Evolutionary conservation across 2,888 invertebrate genomes (phyloP).

Genomic region (Gastrophysa polygoni): DNA sequence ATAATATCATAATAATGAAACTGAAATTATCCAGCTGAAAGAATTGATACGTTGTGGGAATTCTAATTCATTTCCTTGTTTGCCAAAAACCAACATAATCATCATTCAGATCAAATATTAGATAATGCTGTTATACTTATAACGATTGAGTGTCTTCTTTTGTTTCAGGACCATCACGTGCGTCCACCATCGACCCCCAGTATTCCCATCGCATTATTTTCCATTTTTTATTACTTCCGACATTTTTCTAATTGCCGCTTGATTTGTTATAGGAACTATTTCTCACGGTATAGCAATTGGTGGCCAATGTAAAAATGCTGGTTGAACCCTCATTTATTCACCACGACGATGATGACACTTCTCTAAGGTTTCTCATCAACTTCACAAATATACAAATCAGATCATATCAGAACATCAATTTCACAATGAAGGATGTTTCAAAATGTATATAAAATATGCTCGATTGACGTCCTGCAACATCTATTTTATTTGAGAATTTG

Average conservation of each 20-base stretch:
- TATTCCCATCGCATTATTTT: slow-evolving; percentile 22
- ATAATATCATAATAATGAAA: no score
- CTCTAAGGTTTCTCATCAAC: no score
- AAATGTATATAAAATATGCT: no score
- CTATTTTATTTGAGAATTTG: no score
- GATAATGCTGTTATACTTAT: background rate
- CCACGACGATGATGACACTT: background rate
- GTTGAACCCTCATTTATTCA: background rate
- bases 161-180: background rate
- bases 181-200: background rate
- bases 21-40: no score
- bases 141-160: background rate
- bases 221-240: slow-evolving; percentile 24
- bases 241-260: slow-evolving; percentile 13
- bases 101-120: background rate
- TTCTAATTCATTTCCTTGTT: background rate
- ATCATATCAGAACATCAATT: no score
- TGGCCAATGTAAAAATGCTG: background rate
- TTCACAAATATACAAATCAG: no score
- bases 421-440: no score
- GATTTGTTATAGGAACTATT: slow-evolving; percentile 6
- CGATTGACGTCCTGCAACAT: no score
- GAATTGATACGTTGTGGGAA: no score
- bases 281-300: slow-evolving; percentile 12
- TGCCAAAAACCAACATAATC: background rate